Evolutionary conservation across 2,888 invertebrate species (phyloP).

Genomic region (Choristoneura rosaceana): DNA sequence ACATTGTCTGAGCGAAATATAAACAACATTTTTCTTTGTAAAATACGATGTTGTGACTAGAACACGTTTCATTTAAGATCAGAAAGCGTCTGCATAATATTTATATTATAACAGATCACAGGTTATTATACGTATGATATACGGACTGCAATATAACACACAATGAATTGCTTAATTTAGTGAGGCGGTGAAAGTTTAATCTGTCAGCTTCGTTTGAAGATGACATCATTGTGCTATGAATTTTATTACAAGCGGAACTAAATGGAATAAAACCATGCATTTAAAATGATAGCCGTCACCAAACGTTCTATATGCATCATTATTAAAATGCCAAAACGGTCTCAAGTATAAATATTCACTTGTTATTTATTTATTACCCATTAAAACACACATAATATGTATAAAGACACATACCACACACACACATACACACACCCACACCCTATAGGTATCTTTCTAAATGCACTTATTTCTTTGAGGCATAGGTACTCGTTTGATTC

Average conservation of each 20-base stretch:
- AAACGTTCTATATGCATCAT: not conserved
- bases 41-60: constrained; percentile 28
- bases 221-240: constrained; percentile 22
- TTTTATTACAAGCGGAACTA: constrained; percentile 17
- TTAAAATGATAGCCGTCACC: not conserved
- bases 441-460: not conserved
- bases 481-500: constrained; percentile 1
- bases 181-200: constrained; percentile 38
- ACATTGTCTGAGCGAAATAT: constrained; percentile 23
- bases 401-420: too few relatives aligned
- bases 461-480: not conserved
- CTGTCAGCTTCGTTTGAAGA: constrained; percentile 26
- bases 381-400: too few relatives aligned
- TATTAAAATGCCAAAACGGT: not conserved
- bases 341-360: too few relatives aligned
- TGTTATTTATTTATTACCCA: too few relatives aligned
- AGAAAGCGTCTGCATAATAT: constrained; percentile 31
- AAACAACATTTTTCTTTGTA: constrained; percentile 25
- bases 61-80: constrained; percentile 24
- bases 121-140: constrained; percentile 33
- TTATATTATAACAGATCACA: constrained; percentile 20
- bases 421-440: too few relatives aligned
- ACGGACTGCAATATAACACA: constrained; percentile 16
- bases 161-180: constrained; percentile 37
- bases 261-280: constrained; percentile 12